These are phyloP conservation scores for Chaetodon trifasciatus DNA, from an alignment of 2,797 vertebrate species.

Conservation along the genomic window DNA sequence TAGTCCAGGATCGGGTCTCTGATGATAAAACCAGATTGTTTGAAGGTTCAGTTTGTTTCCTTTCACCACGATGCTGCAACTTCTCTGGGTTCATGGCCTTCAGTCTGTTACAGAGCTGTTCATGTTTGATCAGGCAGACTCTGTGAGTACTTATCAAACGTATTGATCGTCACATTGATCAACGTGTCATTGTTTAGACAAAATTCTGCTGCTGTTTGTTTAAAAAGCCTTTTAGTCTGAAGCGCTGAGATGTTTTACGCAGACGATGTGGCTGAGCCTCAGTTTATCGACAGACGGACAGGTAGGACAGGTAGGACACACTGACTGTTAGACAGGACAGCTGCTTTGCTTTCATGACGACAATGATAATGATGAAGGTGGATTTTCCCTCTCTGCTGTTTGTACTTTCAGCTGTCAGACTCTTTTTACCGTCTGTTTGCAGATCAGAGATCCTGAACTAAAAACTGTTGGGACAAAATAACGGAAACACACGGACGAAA, in stretches of 20 bases:
- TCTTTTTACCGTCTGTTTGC: conserved; percentile 94
- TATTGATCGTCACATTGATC: background rate
- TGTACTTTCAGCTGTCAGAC: conserved; percentile 67
- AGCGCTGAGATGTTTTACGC: conserved; percentile 10
- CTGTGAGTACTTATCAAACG: background rate
- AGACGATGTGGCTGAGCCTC: conserved; percentile 6
- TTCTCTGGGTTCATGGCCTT: background rate
- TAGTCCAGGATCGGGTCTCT: no score
- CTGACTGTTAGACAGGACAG: conserved; percentile 54
- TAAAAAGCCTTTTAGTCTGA: background rate
- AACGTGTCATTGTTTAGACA: background rate
- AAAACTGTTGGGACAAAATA: conserved; percentile 67
- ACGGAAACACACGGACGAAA: conserved; percentile 59
- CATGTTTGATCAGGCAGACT: background rate
- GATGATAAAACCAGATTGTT: no score
- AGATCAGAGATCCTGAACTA: conserved; percentile 91
- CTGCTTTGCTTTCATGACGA: conserved; percentile 26
- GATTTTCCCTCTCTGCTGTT: conserved; percentile 72
- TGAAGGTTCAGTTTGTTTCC: no score
- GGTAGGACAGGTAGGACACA: conserved; percentile 61
- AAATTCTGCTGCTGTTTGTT: conserved; percentile 1
- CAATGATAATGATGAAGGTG: conserved; percentile 73
- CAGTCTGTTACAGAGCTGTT: background rate
- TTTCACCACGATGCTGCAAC: background rate
- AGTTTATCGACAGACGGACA: conserved; percentile 31